Base-by-base conservation (phyloP, 2,113 vertebrate genomes). In the Todiramphus chloris region DNA sequence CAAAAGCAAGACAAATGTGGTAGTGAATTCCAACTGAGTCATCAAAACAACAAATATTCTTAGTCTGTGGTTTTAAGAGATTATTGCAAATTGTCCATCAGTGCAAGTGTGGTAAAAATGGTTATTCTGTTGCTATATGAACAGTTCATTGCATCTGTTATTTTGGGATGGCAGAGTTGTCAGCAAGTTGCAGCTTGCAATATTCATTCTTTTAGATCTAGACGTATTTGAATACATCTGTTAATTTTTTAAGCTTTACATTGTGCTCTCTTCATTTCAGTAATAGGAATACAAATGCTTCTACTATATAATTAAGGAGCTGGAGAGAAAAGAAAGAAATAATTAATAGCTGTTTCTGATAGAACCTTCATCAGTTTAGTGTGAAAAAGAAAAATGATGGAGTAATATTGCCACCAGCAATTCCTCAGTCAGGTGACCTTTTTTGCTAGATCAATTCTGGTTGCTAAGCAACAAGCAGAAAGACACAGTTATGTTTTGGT, bases 321-420 rank as follows among this genome's bases (percentile, higher is more conserved):
- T 83, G 55, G 30, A 92, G 80, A 94, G 91, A 95, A 96, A 97
- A 95, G 95, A 93, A 97, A 96, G 72, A 93, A 97, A 97, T 94
- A 96, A 97, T 97, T 97, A 97, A 96, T 93, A 96, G 83, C 80
- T 96, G 67, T 83, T 97, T 96, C 92, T 97, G 94, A 96, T 94
- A 96, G 92, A 92, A 97, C 94, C 84, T 96, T 97, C 97, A 97
- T 97, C 96, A 94, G 94, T 95, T 97, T 95, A 96, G 89, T 93
- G 96, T 96, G 93, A 97, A 96, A 97, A 98, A 98, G 97, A 98
- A 97, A 98, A 98, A 98, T 97, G 97, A 98, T 97, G 97, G 96
- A 97, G 97, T 97, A 97, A 97, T 97, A 98, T 97, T 94, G 98
- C 98, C 97, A 98, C 96, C 81, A 98, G 98, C 98, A 97, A 98